Conservation (phyloP, 2,888 invertebrate genomes). For the Synanthedon vespiformis region DNA sequence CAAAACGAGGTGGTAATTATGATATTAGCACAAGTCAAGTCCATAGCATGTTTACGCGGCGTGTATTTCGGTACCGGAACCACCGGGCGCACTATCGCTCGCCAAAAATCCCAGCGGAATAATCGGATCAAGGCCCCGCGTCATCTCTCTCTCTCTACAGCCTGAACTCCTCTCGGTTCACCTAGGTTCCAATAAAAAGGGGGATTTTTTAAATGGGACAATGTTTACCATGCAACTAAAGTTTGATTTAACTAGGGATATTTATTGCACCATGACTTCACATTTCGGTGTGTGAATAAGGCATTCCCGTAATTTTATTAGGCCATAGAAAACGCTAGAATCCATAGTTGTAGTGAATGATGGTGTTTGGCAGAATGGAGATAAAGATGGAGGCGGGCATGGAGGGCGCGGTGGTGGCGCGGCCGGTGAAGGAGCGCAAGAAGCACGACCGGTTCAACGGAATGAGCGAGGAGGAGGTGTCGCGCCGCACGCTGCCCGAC, state of each 20-base stretch:
- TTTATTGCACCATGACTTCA: no score
- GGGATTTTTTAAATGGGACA: no score
- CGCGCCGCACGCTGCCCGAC: constrained; percentile 93
- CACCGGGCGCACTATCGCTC: constrained; percentile 38
- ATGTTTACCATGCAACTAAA: no score
- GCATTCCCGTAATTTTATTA: no score
- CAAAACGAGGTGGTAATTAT: constrained; percentile 4
- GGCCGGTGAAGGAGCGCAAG: constrained; percentile 86
- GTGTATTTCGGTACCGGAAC: constrained; percentile 62
- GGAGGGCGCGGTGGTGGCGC: constrained; percentile 66
- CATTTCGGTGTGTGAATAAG: no score
- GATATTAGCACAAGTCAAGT: constrained; percentile 11
- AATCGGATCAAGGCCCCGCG: constrained; percentile 54
- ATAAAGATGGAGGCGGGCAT: constrained; percentile 63
- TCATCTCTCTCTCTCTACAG: background rate
- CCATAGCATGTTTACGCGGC: constrained; percentile 45
- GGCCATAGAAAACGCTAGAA: no score
- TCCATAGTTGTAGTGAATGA: no score
- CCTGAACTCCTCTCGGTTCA: no score
- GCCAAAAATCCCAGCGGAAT: constrained; percentile 49
- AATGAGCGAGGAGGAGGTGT: constrained; percentile 96
- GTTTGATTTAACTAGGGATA: no score
- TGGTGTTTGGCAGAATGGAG: constrained; percentile 48
- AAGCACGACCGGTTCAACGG: constrained; percentile 96
- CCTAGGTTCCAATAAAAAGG: no score